A percentile compares a stretch with the other conserved stretches of the same genome.
Evolutionary conservation across 2,888 invertebrate genomes (phyloP).

Genomic region (Automeris io): DNA sequence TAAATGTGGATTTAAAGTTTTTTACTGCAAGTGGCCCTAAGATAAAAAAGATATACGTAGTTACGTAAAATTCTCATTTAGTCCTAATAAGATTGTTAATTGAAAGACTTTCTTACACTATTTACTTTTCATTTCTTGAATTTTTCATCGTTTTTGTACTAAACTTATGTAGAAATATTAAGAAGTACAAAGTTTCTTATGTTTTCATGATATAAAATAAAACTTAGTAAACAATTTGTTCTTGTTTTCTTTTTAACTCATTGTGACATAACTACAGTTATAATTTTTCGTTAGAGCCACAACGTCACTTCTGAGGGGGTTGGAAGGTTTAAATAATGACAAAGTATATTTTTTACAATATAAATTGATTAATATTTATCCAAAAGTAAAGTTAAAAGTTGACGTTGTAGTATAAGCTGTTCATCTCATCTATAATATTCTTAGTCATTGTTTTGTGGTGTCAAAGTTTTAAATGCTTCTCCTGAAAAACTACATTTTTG

Average conservation of each 20-base stretch:
- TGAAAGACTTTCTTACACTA: slow-evolving; percentile 1
- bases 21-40: too few species aligned
- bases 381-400: slow-evolving; percentile 4
- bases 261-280: slow-evolving; percentile 3
- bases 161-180: slow-evolving; percentile 2
- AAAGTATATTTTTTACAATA: slow-evolving; percentile 2
- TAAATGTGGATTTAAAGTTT: too few species aligned
- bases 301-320: slow-evolving; percentile 4
- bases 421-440: too few species aligned
- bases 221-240: slow-evolving; percentile 5
- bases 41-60: too few species aligned
- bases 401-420: slow-evolving; percentile 2
- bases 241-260: slow-evolving; percentile 6
- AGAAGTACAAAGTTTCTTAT: not conserved
- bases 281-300: slow-evolving; percentile 3
- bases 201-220: slow-evolving; percentile 2
- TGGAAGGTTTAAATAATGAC: slow-evolving; percentile 2
- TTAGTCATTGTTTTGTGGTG: too few species aligned
- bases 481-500: too few species aligned
- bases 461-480: too few species aligned
- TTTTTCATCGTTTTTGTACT: not conserved
- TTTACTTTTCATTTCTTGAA: slow-evolving; percentile 1
- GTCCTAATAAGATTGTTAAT: slow-evolving; percentile 3
- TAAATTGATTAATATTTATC: slow-evolving; percentile 1
- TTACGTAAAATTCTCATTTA: slow-evolving; percentile 4